These are phyloP conservation scores for Carassius gibelio DNA, from an alignment of 2,113 vertebrate species.

Conservation along the genomic window DNA sequence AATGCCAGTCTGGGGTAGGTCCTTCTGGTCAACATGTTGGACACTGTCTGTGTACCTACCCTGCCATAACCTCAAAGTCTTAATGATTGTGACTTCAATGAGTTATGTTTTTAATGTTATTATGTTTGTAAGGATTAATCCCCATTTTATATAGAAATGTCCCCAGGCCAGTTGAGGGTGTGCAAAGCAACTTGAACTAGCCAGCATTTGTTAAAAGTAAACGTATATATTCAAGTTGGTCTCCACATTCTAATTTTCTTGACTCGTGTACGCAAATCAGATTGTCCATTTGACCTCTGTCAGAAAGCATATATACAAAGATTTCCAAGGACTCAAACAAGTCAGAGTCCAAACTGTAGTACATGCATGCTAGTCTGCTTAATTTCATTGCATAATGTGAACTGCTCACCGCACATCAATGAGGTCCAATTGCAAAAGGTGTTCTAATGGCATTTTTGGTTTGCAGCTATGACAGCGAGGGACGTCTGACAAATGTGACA, in stretches of 20 bases:
- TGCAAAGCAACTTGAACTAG: too few species aligned
- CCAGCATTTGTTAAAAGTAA: neutral
- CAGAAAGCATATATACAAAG: neutral
- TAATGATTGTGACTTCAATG: neutral
- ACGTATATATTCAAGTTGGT: neutral
- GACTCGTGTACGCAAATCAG: neutral
- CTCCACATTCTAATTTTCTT: neutral
- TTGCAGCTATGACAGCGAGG: slow-evolving; percentile 93
- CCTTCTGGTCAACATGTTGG: slow-evolving; percentile 14
- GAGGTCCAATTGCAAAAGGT: neutral
- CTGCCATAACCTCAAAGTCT: slow-evolving; percentile 14
- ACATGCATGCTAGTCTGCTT: neutral
- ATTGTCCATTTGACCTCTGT: neutral
- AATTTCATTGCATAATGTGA: neutral
- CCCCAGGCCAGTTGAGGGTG: neutral
- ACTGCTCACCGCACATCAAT: neutral
- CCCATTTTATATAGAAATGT: too few species aligned
- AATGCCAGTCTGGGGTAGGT: slow-evolving; percentile 22
- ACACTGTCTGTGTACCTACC: neutral
- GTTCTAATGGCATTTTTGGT: neutral
- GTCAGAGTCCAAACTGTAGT: neutral
- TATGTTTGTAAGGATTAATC: neutral
- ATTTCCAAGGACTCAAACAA: neutral
- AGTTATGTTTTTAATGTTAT: neutral
- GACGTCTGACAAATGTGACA: slow-evolving; percentile 94